These are phyloP conservation scores for Mythimna lalbum DNA, from an alignment of 2,888 invertebrate species.

Conservation along the genomic window DNA sequence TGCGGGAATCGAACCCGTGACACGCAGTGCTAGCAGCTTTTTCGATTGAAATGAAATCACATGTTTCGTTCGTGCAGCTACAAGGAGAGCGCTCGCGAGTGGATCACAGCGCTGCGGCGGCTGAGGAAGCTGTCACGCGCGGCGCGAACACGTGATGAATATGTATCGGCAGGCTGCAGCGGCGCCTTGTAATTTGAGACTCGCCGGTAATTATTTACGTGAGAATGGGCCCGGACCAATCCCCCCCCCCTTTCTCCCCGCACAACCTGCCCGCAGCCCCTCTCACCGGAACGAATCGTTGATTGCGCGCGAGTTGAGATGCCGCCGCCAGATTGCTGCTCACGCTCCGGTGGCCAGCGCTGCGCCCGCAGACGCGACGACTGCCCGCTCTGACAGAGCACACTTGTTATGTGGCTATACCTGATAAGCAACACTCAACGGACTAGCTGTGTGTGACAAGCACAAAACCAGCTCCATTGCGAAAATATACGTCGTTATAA, in stretches of 20 bases:
- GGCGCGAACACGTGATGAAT: slow-evolving; percentile 88
- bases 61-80: slow-evolving; percentile 28
- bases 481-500: slow-evolving; percentile 29
- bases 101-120: slow-evolving; percentile 40
- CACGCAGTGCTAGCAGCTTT: neutral
- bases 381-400: slow-evolving; percentile 54
- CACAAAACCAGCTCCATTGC: slow-evolving; percentile 23
- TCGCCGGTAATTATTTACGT: slow-evolving; percentile 90
- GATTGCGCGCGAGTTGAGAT: slow-evolving; percentile 86
- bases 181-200: slow-evolving; percentile 90
- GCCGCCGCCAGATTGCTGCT: slow-evolving; percentile 85
- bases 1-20: too few species aligned
- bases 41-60: slow-evolving; percentile 22
- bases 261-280: slow-evolving; percentile 46
- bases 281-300: slow-evolving; percentile 86
- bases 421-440: slow-evolving; percentile 47
- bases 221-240: slow-evolving; percentile 82
- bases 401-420: slow-evolving; percentile 52
- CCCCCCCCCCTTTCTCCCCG: slow-evolving; percentile 63
- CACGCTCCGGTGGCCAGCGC: slow-evolving; percentile 75
- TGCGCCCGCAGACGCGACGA: slow-evolving; percentile 62
- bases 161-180: slow-evolving; percentile 87
- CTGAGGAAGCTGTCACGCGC: slow-evolving; percentile 90
- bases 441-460: slow-evolving; percentile 26
- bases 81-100: slow-evolving; percentile 28